Conservation (phyloP, 1,140 invertebrate species). For the Zeugodacus cucurbitae region DNA sequence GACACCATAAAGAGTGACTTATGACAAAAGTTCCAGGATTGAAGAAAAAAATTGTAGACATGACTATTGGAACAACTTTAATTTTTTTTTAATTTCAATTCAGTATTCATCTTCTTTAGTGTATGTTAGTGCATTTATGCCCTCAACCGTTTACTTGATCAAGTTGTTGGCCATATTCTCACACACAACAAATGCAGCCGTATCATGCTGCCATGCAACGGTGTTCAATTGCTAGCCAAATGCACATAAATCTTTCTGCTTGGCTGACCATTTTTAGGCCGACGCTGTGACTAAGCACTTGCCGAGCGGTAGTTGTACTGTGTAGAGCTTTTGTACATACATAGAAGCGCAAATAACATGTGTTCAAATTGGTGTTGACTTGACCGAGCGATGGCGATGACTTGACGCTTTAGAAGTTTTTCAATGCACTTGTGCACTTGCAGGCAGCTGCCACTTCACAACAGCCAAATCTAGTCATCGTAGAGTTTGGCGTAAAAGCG, state of each 20-base stretch:
- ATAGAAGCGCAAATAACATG: not conserved
- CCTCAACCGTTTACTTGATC: too few species aligned
- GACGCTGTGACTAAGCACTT: conserved; percentile 29
- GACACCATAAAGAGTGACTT: too few species aligned
- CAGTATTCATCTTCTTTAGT: too few species aligned
- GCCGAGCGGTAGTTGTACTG: too few species aligned
- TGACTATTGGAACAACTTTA: too few species aligned
- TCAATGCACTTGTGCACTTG: not conserved
- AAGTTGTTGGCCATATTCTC: not conserved
- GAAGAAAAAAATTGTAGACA: too few species aligned
- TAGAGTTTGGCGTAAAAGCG: not conserved
- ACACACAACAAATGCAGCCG: not conserved
- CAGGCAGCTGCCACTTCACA: not conserved
- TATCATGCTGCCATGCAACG: not conserved
- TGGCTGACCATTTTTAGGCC: not conserved
- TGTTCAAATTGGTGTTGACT: not conserved
- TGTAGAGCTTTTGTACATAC: not conserved
- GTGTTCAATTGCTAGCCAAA: not conserved
- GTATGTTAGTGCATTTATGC: too few species aligned
- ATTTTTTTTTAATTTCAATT: too few species aligned
- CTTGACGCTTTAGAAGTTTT: not conserved
- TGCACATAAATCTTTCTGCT: not conserved
- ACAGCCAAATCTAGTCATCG: not conserved
- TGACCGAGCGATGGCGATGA: conserved; percentile 7
- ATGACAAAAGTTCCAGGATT: too few species aligned